Conservation (phyloP, 53 echinoderm and acorn worm species). For the Actinopyga echinites region DNA sequence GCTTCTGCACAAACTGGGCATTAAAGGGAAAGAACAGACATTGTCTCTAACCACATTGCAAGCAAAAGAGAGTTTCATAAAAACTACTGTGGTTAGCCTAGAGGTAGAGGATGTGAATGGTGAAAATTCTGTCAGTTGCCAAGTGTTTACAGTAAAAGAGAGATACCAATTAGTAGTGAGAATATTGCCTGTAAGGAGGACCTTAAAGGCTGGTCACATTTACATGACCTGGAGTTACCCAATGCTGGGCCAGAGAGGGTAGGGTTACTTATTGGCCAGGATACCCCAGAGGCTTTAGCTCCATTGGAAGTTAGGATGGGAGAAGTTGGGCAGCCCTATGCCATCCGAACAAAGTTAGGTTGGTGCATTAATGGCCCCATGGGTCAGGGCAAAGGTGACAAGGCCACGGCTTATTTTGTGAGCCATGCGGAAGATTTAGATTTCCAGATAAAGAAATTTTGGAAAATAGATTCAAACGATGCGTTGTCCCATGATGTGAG, state of each 20-base stretch:
- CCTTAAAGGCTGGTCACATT: conserved; percentile 37
- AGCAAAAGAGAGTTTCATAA: background rate
- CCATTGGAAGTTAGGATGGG: conserved; percentile 37
- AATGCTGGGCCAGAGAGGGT: conserved; percentile 11
- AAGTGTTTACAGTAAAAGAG: background rate
- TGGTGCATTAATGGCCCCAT: conserved; percentile 45
- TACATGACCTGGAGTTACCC: conserved; percentile 26
- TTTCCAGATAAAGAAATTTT: conserved; percentile 43
- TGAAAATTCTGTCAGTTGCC: conserved; percentile 26
- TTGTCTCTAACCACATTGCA: conserved; percentile 49
- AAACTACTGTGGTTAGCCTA: conserved; percentile 35
- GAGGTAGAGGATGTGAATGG: conserved; percentile 4
- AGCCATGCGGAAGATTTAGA: background rate
- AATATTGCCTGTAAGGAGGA: conserved; percentile 39
- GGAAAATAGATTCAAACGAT: conserved; percentile 39
- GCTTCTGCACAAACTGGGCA: background rate
- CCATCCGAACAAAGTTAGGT: conserved; percentile 30
- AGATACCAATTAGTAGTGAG: conserved; percentile 1
- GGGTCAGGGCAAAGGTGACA: background rate
- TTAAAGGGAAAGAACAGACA: background rate
- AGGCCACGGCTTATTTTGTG: background rate
- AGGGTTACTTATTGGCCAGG: conserved; percentile 43
- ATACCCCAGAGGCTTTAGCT: conserved; percentile 16
- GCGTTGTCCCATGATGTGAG: background rate
- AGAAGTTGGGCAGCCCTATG: conserved; percentile 29